These are phyloP conservation scores for Phaedon cochleariae DNA, from an alignment of 2,888 invertebrate genomes.

Conservation along the genomic window DNA sequence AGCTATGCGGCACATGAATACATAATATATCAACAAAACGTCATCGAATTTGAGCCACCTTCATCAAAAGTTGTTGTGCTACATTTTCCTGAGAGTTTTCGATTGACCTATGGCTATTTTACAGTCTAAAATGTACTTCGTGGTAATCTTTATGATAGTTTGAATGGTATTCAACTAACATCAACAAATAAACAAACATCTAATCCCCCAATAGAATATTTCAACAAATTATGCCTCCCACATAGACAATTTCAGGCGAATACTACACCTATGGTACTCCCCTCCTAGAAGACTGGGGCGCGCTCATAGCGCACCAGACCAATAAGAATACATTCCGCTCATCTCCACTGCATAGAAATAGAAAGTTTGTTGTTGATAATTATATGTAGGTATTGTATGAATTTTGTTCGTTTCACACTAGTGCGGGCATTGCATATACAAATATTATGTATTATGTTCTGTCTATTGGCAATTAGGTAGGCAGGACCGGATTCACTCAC, in stretches of 20 bases:
- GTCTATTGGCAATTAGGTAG: not conserved
- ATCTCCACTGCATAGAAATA: conserved; percentile 17
- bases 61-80: too few species aligned
- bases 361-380: conserved; percentile 23
- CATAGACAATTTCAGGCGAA: conserved; percentile 43
- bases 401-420: not conserved
- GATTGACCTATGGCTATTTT: too few species aligned
- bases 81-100: too few species aligned
- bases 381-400: conserved; percentile 5
- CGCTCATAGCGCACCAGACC: conserved; percentile 26
- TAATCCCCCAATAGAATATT: conserved; percentile 27
- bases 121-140: too few species aligned
- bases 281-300: conserved; percentile 37
- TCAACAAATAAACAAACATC: not conserved
- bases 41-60: too few species aligned
- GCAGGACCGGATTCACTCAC: not conserved
- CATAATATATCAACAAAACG: too few species aligned
- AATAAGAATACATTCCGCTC: conserved; percentile 19
- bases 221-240: conserved; percentile 46
- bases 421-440: not conserved
- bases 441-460: not conserved
- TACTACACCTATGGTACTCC: conserved; percentile 44
- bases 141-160: too few species aligned
- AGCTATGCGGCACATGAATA: too few species aligned
- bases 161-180: too few species aligned